Base-by-base conservation (phyloP, 37 sponge, comb jelly and placozoan genomes). In the Ianthella basta region DNA sequence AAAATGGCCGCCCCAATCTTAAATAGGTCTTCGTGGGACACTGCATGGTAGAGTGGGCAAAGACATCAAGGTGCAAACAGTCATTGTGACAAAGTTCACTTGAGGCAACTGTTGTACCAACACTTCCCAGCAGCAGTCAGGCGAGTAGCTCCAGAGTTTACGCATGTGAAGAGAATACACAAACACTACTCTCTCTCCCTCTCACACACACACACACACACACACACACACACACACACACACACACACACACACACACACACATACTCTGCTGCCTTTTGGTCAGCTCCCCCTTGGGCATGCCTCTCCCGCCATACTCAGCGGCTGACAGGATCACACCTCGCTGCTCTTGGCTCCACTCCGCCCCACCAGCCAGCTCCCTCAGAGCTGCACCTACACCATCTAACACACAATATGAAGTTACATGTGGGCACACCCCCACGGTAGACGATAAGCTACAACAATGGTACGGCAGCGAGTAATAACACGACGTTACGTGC, bases 131-230 rank as follows among this genome's bases (percentile, higher is more conserved):
- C n/a, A n/a, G n/a, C n/a, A n/a, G n/a, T n/a, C n/a, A n/a, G n/a
- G n/a, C n/a, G n/a, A n/a, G n/a, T n/a, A n/a, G n/a, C n/a, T n/a
- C n/a, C n/a, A n/a, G n/a, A n/a, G n/a, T n/a, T n/a, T n/a, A n/a
- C n/a, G n/a, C n/a, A n/a, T n/a, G n/a, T n/a, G n/a, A 44, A 44
- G 50, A 10, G 50, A 44, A 8, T 8, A 44, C 50, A 8, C 50
- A 44, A 3, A 44, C 50, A n/a, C n/a, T n/a, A n/a, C n/a, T n/a
- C n/a, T n/a, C 25, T 23, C 63, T 2, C 4, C 63, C 63, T 61
- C 63, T 34, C 34, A 69, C 1, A 30, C 55, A 78, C 79, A 78
- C 24, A 15, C 20, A 73, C 75, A 73, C 75, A 23, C 14, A 67
- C 27, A 67, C 14, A 23, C 19, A 23, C 14, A 23, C 25, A 24